Base-by-base conservation (phyloP, 1,140 invertebrate genomes). In the Conopomorpha cramerella region DNA sequence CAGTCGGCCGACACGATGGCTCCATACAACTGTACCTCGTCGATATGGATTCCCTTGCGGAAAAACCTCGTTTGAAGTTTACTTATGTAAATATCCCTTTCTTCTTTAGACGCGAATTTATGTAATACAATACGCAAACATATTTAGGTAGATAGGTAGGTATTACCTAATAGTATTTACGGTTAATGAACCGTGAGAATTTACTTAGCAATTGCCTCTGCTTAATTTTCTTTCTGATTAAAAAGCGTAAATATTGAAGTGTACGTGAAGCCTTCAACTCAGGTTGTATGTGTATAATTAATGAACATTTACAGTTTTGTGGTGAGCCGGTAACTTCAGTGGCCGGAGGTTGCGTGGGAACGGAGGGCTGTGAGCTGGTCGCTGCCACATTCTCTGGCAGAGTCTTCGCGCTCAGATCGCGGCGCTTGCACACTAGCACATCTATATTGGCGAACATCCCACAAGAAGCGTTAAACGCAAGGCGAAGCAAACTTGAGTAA, bases 291-390 rank as follows among this genome's bases (percentile, higher is more conserved):
- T n/a, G n/a, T n/a, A n/a, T n/a, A n/a, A n/a, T n/a, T n/a, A n/a
- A n/a, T n/a, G n/a, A n/a, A n/a, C n/a, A n/a, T 8, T 51, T 47
- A 16, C 35, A 76, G 71, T 76, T 76, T 55, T 72, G 54, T 35
- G 71, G 71, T 10, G 71, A 76, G 39, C 71, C 71, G 10, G 55
- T 76, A 1, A 72, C 67, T 14, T 72, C 71, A 16, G 53, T 76
- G 3, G 42, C 41, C 12, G 67, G 70, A 19, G 67, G 70, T 12
- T 60, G 47, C 30, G 47, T 76, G 7, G 57, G 62, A 2, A 49
- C 53, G 8, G 61, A 70, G 15, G 67, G 72, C 30, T 41, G 41
- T 1, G 70, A 72, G 43, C 25, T 76, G 30, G 19, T 76, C 2
- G 65, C 53, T 0, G 52, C 65, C 1, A 72, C 70, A 8, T 76